A percentile compares a stretch with the other conserved stretches of the same genome.
Evolutionary conservation across 2,113 vertebrate species (phyloP).

Genomic region (Microcebus ravelobensis): DNA sequence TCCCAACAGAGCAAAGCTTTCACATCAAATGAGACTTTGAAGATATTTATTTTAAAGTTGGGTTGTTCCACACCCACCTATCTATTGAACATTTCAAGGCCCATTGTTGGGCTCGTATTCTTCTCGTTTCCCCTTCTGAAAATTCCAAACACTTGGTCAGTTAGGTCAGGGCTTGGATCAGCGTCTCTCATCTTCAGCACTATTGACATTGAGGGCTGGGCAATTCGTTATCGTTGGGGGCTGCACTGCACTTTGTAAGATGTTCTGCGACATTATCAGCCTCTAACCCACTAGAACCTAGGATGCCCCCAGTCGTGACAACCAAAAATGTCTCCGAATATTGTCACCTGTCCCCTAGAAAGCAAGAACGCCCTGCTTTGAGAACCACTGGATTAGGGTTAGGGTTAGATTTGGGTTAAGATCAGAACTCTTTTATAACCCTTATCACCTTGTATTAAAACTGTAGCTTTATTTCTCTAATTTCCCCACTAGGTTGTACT

Average conservation of each 20-base stretch:
- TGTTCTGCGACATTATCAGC: background rate
- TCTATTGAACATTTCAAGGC: conserved; percentile 37
- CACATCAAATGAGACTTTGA: conserved; percentile 75
- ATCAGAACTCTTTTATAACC: background rate
- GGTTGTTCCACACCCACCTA: conserved; percentile 45
- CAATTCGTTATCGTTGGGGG: background rate
- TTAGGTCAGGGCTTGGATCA: background rate
- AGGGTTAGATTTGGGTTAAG: background rate
- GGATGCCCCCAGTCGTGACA: background rate
- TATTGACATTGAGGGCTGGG: background rate
- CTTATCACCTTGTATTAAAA: background rate
- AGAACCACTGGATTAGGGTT: background rate
- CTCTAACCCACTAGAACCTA: background rate
- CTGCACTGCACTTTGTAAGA: background rate
- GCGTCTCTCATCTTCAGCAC: background rate
- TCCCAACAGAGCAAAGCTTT: conserved; percentile 9
- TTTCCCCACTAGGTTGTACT: background rate
- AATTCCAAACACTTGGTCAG: background rate
- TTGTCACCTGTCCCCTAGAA: background rate
- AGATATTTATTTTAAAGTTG: conserved; percentile 61
- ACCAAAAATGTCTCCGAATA: background rate
- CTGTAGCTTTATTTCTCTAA: background rate
- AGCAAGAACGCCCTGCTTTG: background rate
- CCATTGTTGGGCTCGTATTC: conserved; percentile 53
- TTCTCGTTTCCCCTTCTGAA: conserved; percentile 37